Percentiles rank a stretch among this genome's conserved stretches.
Evolutionary conservation across 2,113 vertebrate genomes (phyloP).

Genomic region (Paramisgurnus dabryanus): DNA sequence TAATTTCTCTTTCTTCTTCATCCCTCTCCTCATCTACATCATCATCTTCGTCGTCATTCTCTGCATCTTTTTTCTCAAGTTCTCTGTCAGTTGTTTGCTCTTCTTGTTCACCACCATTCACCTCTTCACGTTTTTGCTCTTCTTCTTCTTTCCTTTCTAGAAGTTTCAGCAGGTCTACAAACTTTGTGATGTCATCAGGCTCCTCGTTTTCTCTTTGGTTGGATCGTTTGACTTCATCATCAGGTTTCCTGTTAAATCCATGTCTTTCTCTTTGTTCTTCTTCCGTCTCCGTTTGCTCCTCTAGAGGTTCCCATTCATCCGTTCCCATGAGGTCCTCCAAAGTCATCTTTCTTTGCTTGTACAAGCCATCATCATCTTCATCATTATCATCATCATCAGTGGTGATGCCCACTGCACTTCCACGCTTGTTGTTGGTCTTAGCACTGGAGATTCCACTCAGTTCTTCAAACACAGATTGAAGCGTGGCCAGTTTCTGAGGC

Average conservation of each 20-base stretch:
- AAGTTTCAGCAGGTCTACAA: slow-evolving; percentile 83
- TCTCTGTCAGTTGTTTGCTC: slow-evolving; percentile 57
- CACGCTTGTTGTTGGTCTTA: slow-evolving; percentile 58
- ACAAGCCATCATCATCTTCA: slow-evolving; percentile 69
- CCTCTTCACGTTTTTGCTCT: slow-evolving; percentile 65
- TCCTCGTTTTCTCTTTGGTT: slow-evolving; percentile 67
- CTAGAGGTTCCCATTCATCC: slow-evolving; percentile 84
- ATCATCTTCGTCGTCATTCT: slow-evolving; percentile 63
- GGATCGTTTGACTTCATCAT: slow-evolving; percentile 54
- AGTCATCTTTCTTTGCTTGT: slow-evolving; percentile 81
- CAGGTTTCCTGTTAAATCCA: slow-evolving; percentile 72
- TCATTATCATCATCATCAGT: slow-evolving; percentile 31
- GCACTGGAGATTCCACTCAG: slow-evolving; percentile 81
- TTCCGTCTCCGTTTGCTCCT: slow-evolving; percentile 81
- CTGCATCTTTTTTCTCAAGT: slow-evolving; percentile 66
- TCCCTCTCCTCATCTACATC: slow-evolving; percentile 47
- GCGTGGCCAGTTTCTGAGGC: slow-evolving; percentile 89
- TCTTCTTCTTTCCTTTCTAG: slow-evolving; percentile 74
- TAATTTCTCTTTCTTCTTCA: slow-evolving; percentile 74
- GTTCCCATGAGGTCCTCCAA: slow-evolving; percentile 85
- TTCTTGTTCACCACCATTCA: slow-evolving; percentile 41
- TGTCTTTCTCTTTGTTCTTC: slow-evolving; percentile 79
- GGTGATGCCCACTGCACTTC: slow-evolving; percentile 40
- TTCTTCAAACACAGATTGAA: slow-evolving; percentile 94
- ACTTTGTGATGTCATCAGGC: slow-evolving; percentile 74